These are phyloP conservation scores for Pristionchus mayeri DNA, from an alignment of 2,888 invertebrate genomes.

Conservation along the genomic window DNA sequence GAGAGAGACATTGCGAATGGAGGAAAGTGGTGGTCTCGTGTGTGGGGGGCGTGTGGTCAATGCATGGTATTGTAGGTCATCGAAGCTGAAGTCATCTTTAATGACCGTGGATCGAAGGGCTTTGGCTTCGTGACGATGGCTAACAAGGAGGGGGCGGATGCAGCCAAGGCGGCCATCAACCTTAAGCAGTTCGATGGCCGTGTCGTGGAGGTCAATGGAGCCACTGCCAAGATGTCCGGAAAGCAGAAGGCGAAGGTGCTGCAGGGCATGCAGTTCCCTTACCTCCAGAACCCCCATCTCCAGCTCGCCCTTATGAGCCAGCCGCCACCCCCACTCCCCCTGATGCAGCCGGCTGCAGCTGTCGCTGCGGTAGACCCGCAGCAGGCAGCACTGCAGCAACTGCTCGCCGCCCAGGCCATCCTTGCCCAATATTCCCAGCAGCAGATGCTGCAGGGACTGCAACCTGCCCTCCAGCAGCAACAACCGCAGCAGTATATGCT, in stretches of 20 bases:
- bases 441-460: slow-evolving; percentile 1
- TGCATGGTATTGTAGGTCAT: not conserved
- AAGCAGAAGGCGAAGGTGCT: not conserved
- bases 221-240: not conserved
- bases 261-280: not conserved
- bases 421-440: not conserved
- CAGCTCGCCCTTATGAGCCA: not conserved
- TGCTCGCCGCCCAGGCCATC: not conserved
- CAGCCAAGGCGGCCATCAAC: slow-evolving; percentile 4
- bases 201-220: not conserved
- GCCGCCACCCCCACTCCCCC: not conserved
- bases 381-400: not conserved
- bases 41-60: not conserved
- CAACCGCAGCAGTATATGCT: not conserved
- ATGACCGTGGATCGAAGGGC: slow-evolving; percentile 15
- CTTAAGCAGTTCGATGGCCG: not conserved
- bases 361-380: not conserved
- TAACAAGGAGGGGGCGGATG: not conserved
- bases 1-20: not conserved
- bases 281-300: not conserved
- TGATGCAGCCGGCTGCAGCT: not conserved
- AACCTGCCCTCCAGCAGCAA: not conserved
- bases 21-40: not conserved
- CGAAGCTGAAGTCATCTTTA: not conserved
- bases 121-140: slow-evolving; percentile 2